Evolutionary conservation across 2,888 invertebrate genomes (phyloP), one percentile per base, ranked within the genome.

Genomic region (Cyrtodaria siliqua): DNA sequence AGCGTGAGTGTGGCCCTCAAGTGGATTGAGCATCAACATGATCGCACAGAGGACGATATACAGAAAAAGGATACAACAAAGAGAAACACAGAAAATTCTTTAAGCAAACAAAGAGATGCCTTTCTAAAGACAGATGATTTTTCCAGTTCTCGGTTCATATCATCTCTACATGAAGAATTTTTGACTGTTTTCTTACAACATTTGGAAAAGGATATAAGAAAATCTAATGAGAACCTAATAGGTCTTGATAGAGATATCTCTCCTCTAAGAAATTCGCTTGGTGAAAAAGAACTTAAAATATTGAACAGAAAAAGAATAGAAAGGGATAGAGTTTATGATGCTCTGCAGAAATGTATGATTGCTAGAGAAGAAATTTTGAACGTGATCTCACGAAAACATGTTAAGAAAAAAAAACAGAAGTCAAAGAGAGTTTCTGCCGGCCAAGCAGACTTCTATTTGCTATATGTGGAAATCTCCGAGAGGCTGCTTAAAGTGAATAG

Each of bases 311-410:
- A 62, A 6, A 71, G 89, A 20, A 59, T 64, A 27, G 78, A 78
- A 14, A 63, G 90, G 24, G 84, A 90, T 76, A 50, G 50, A 6
- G 49, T 77, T n/a, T 76, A 85, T 60, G 60, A 82, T 20, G 50
- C 73, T 16, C 57, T 86, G 16, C 74, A 80, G 49, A 75, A 68
- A 42, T 53, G 86, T 20, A 71, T 87, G 49, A 70, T 52, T 24
- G 85, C 87, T 3, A 73, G 89, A 27, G 90, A 90, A 68, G 86
- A 85, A 42, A 82, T 90, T 0, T 87, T 84, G 56, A 87, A 88
- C 67, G 86, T 86, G 6, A 79, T 85, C n/a, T 61, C 64, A 8
- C 62, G 87, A 55, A 80, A 77, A 33, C 72, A 79, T 63, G 61
- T 69, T 0, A 73, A 68, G 53, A 69, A 70, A 14, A 68, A 77